Conservation (phyloP, 2,113 vertebrate genomes). For the Lepisosteus oculatus region DNA sequence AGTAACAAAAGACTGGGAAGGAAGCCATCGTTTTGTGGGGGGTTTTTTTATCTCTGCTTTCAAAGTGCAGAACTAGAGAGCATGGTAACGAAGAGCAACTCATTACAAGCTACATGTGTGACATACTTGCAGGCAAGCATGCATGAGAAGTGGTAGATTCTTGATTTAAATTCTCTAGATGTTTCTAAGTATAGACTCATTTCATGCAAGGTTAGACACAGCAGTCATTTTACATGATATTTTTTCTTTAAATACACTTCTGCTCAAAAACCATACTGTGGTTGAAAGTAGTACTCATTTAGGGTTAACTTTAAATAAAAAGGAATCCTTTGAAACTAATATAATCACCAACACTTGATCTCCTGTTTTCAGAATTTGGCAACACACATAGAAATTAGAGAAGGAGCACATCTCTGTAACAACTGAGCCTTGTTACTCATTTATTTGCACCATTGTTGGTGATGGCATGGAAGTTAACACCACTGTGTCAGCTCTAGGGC, state of each 20-base stretch:
- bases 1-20: neutral
- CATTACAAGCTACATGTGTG: constrained; percentile 55
- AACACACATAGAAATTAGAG: neutral
- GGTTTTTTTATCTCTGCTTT: neutral
- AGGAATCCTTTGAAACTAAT: constrained; percentile 27
- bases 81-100: constrained; percentile 52
- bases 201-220: constrained; percentile 71
- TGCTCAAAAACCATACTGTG: constrained; percentile 47
- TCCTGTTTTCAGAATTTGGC: constrained; percentile 27
- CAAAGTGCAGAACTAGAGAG: constrained; percentile 31
- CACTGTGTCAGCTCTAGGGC: too few relatives aligned
- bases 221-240: constrained; percentile 58
- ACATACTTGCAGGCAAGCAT: constrained; percentile 39
- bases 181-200: constrained; percentile 56
- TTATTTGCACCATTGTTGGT: neutral
- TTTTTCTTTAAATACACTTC: constrained; percentile 57
- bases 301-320: constrained; percentile 45
- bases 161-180: constrained; percentile 43
- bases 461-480: too few relatives aligned
- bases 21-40: neutral
- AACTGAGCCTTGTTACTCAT: neutral
- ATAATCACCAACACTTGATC: constrained; percentile 30
- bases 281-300: constrained; percentile 29
- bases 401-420: neutral
- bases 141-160: constrained; percentile 28